Evolutionary conservation across 2,797 vertebrate genomes (phyloP).

Genomic region (Furcifer pardalis): DNA sequence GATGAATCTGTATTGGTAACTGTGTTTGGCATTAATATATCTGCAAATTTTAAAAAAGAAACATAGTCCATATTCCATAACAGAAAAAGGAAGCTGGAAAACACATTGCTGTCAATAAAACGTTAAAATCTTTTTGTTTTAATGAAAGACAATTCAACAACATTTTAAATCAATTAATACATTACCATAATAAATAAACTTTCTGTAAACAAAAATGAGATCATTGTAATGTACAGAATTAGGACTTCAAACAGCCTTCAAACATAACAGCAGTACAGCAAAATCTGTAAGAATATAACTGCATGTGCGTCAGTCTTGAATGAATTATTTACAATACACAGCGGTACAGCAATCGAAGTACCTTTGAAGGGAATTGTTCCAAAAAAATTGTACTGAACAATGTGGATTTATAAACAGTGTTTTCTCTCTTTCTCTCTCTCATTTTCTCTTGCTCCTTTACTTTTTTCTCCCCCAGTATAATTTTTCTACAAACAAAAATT

Average conservation of each 20-base stretch:
- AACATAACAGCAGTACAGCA: conserved; percentile 93
- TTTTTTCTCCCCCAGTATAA: conserved; percentile 55
- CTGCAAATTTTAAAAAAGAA: neutral
- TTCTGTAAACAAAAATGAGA: conserved; percentile 75
- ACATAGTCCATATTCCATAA: conserved; percentile 65
- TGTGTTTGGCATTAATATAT: neutral
- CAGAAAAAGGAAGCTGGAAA: conserved; percentile 61
- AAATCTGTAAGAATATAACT: conserved; percentile 96
- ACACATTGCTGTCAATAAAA: conserved; percentile 79
- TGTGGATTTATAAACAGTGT: conserved; percentile 91
- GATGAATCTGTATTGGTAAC: neutral
- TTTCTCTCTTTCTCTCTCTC: conserved; percentile 37
- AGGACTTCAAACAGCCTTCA: conserved; percentile 82
- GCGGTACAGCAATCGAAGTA: conserved; percentile 78
- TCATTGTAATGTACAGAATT: conserved; percentile 84
- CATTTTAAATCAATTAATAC: conserved; percentile 93
- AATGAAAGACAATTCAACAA: conserved; percentile 97
- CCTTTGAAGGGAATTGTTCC: conserved; percentile 73
- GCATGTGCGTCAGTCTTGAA: conserved; percentile 89
- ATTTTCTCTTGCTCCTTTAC: conserved; percentile 48
- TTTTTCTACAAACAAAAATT: conserved; percentile 69
- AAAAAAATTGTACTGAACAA: conserved; percentile 87
- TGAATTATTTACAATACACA: conserved; percentile 94
- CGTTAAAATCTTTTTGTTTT: conserved; percentile 89
- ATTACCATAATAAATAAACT: conserved; percentile 90